Evolutionary conservation across 1,140 invertebrate species (phyloP).

Genomic region (Trachymyrmex septentrionalis): DNA sequence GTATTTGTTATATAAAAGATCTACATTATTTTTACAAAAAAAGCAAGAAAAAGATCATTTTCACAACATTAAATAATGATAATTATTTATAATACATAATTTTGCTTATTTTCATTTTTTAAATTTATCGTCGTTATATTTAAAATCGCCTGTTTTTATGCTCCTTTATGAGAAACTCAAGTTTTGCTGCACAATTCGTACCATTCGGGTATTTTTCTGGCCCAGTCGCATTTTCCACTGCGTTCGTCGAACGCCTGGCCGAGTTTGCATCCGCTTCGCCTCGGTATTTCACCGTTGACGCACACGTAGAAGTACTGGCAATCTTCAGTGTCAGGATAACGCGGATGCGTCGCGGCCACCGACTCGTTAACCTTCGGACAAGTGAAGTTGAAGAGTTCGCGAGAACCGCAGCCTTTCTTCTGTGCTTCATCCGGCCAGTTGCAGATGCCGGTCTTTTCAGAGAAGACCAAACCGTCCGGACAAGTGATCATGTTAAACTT

Average conservation of each 20-base stretch:
- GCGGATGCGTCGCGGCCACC: constrained; percentile 92
- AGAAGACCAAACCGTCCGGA: constrained; percentile 95
- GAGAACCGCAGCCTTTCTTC: constrained; percentile 93
- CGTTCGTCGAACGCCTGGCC: constrained; percentile 97
- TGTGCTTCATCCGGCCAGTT: constrained; percentile 97
- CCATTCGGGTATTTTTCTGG: constrained; percentile 96
- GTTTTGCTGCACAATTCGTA: constrained; percentile 79
- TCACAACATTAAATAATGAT: background rate
- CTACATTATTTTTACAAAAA: constrained; percentile 1
- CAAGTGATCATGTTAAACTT: constrained; percentile 96
- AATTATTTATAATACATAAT: background rate
- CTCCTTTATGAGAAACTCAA: constrained; percentile 1
- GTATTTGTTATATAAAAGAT: background rate
- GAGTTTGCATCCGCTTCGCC: constrained; percentile 94
- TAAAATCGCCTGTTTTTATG: constrained; percentile 11
- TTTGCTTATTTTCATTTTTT: background rate
- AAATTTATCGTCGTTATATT: background rate
- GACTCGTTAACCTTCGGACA: constrained; percentile 93
- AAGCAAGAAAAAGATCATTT: background rate
- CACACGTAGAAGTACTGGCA: constrained; percentile 97
- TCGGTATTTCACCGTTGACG: constrained; percentile 93
- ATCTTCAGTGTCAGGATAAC: constrained; percentile 95
- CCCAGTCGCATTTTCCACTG: constrained; percentile 94
- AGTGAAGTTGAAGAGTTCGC: constrained; percentile 94
- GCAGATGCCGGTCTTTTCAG: constrained; percentile 95